Percentiles rank a stretch among this genome's conserved stretches.
These are phyloP conservation scores for Campoplex capitator DNA, from an alignment of 2,888 invertebrate species.

Conservation along the genomic window DNA sequence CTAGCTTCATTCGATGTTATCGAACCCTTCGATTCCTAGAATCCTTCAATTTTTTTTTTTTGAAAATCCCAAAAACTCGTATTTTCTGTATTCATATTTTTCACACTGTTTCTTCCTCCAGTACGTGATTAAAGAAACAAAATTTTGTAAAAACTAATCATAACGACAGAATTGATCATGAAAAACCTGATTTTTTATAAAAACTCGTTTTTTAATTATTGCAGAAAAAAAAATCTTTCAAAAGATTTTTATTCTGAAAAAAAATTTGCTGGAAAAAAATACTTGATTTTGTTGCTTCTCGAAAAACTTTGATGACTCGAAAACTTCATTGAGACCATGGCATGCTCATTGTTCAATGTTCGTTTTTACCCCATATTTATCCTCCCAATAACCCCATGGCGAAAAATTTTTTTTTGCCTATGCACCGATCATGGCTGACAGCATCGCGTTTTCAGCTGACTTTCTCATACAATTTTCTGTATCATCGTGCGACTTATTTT, in stretches of 20 bases:
- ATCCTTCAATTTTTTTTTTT: neutral
- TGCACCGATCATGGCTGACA: neutral
- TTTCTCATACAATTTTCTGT: neutral
- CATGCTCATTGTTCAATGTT: conserved; percentile 60
- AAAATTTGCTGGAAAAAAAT: no score
- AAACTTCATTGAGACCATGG: conserved; percentile 39
- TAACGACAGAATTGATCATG: no score
- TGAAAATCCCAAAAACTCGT: neutral
- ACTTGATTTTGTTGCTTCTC: neutral
- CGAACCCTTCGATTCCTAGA: neutral
- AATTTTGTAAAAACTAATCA: no score
- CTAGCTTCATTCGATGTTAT: neutral
- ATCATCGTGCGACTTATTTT: neutral
- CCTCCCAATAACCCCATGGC: neutral
- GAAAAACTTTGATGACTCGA: no score
- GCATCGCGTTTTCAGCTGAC: neutral
- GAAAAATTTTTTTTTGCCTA: neutral
- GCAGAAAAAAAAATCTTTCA: no score
- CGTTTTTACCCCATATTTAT: conserved; percentile 30
- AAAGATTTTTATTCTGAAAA: no score
- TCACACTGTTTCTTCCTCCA: no score
- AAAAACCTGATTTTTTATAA: no score
- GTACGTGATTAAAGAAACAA: no score
- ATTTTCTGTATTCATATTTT: neutral
- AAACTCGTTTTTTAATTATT: no score